Percentiles rank a stretch among this genome's conserved stretches.
Evolutionary conservation across 2,797 vertebrate species (phyloP).

Genomic region (Cynopterus sphinx): DNA sequence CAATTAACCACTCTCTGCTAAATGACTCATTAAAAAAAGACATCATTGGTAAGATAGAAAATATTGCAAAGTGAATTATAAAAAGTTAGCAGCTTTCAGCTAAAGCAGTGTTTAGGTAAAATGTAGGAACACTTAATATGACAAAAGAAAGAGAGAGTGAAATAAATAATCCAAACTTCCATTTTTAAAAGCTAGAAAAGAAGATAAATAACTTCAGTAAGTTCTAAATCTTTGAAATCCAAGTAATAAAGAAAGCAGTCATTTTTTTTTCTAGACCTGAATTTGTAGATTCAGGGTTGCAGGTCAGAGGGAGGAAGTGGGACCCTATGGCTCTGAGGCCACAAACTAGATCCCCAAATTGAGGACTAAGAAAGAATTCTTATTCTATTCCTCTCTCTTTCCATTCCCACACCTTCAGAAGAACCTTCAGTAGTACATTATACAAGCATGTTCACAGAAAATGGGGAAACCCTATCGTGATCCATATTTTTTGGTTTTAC

Average conservation of each 20-base stretch:
- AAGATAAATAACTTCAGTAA: background rate
- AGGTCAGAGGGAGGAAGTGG: background rate
- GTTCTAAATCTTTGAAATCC: background rate
- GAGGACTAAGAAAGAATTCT: fast-evolving
- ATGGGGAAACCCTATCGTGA: background rate
- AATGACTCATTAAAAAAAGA: background rate
- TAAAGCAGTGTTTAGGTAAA: background rate
- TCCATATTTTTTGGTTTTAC: background rate
- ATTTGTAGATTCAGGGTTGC: background rate
- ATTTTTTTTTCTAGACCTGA: background rate
- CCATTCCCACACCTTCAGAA: too few species aligned
- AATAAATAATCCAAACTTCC: background rate
- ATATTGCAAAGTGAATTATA: background rate
- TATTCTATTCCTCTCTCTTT: fast-evolving
- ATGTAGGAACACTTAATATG: background rate
- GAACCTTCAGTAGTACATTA: too few species aligned
- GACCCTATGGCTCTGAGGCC: background rate
- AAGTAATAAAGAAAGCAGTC: background rate
- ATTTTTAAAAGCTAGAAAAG: background rate
- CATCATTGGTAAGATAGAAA: background rate
- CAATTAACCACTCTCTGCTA: background rate
- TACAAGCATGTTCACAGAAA: background rate
- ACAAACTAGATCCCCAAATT: background rate
- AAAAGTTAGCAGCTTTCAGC: background rate
- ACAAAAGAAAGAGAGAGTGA: background rate